phyloP scores from a whole-genome alignment of 2,113 vertebrate genomes.

The Myodes glareolus region DNA sequence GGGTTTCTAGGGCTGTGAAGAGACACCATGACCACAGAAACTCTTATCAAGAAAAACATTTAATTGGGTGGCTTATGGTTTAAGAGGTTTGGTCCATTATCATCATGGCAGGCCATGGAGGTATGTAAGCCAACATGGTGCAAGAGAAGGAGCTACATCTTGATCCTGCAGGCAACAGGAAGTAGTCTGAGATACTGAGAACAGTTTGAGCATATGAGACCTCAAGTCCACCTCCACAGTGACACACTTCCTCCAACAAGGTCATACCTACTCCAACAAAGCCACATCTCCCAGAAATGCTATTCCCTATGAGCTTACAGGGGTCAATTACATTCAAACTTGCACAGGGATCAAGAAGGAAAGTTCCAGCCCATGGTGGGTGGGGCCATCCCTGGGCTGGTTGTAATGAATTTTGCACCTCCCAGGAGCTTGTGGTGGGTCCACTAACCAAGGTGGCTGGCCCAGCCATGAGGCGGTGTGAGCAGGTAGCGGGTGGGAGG shows the following conservation, averaged over 20 bases:
- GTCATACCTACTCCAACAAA: too few relatives aligned
- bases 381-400: too few relatives aligned
- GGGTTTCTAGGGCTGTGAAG: not conserved
- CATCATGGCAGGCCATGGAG: not conserved
- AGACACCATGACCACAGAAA: not conserved
- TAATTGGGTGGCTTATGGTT: not conserved
- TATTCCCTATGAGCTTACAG: not conserved
- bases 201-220: not conserved
- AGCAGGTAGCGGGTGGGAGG: too few relatives aligned
- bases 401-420: too few relatives aligned
- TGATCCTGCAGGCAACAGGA: not conserved
- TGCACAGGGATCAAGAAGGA: not conserved
- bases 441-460: too few relatives aligned
- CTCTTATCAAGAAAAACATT: not conserved
- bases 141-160: not conserved
- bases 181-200: not conserved
- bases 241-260: too few relatives aligned
- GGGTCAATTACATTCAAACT: not conserved
- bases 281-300: not conserved
- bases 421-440: too few relatives aligned
- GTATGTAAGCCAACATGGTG: not conserved
- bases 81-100: not conserved
- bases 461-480: too few relatives aligned
- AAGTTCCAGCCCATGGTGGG: not conserved
- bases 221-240: not conserved